Base-by-base conservation (phyloP, 2,797 vertebrate genomes). In the Merluccius polli region DNA sequence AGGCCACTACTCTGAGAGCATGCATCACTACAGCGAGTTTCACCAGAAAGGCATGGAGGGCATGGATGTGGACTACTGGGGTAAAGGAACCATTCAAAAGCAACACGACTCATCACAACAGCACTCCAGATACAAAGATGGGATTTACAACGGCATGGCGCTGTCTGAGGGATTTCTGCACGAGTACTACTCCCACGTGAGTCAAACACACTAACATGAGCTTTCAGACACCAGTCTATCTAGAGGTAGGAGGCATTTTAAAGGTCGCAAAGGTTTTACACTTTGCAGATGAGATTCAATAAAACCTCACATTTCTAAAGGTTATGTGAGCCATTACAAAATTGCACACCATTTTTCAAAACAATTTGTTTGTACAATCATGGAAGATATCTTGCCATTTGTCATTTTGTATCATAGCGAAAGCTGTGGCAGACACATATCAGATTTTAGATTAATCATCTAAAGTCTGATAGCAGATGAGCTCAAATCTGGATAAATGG, bases 141-240 rank as follows among this genome's bases (percentile, higher is more conserved):
- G 70, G 0, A 67, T 4, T 12, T 88, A 82, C 52, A 81, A 90
- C 29, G 87, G 82, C n/a, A 87, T 95, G 36, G 90, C 92, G 27
- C 78, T 95, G 1, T 81, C 92, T 9, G 80, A 89, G 0, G 71
- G 73, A 0, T 93, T 85, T 84, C 79, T 95, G 68, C 72, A 13
- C 10, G 78, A 86, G 3, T 95, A 94, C 85, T 94, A 90, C 81
- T 71, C 69, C 67, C 82, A 77, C 75, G 94, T 95, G 73, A 88
- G 92, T 91, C 81, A 73, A 24, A 69, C 10, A 21, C 29, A 59
- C 18, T 18, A 13, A 16, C 41, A 30, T 52, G n/a, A 11, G 59
- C 59, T 65, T 65, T 65, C 8, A 10, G 59, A 63, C 59, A 16
- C 16, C 41, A 16, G 13, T 48, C 41, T 18, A 38, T 38, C 4